Evolutionary conservation across 2,888 invertebrate species (phyloP), one percentile per base, ranked within the genome.

Genomic region (Caenorhabditis sp.): DNA sequence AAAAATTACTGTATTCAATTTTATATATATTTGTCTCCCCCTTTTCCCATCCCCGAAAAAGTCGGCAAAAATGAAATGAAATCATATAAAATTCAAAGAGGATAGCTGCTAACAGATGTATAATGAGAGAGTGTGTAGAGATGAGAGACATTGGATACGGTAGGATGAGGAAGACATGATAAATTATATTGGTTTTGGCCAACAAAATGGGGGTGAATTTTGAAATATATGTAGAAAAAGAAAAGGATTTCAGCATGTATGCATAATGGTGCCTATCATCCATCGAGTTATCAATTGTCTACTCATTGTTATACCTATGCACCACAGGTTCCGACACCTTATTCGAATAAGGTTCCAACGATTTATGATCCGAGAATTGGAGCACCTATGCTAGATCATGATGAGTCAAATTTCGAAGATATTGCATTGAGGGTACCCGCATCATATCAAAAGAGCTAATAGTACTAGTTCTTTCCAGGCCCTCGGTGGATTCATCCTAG

Each of bases 401-500:
- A 77, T 57, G 86, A 86, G 68, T 68, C 83, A 31, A 76, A 77
- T 58, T 86, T 85, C 63, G 77, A 81, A 60, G 72, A 77, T 14
- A 73, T 86, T 27, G 74, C 79, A 12, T 63, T 86, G 59, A 83
- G 82, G 66, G 82, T 79, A n/a, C 17, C n/a, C 8, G 20, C 4
- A 64, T 21, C 20, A 31, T 1, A 3, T 38, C 10, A 50, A 63
- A 14, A 20, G 65, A 43, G 12, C n/a, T 26, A n/a, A 53, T 43
- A 21, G 2, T 21, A 23, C 20, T 0, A 88, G 14, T 14, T 89
- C 5, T 50, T 66, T 50, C 66, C 92, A 96, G 97, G 97, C 97
- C 81, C 92, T 99, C 89, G 97, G 97, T 90, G 99, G 99, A 87
- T 99, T 99, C 92, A 92, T 99, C 88, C 93, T 99, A 92, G 96